Base-by-base conservation (phyloP, 2,797 vertebrate genomes). In the Trachurus trachurus region DNA sequence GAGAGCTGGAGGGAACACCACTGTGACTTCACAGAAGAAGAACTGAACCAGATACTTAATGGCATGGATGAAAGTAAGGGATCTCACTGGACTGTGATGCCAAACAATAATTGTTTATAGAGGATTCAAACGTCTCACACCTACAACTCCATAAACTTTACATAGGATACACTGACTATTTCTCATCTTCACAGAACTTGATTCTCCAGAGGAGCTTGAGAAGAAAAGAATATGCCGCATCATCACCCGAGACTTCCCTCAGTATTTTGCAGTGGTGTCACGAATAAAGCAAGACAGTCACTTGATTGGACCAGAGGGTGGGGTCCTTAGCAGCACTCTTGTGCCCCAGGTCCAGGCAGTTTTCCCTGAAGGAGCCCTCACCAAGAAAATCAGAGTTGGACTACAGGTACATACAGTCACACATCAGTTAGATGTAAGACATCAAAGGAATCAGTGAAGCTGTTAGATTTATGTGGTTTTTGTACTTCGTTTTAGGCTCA, bases 151-250 rank as follows among this genome's bases (percentile, higher is more conserved):
- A 45, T 16, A 62, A 31, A 58, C 22, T 9, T 61, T 6, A 49
- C 29, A 49, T n/a, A 9, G 2, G 2, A 9, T 56, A 50, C 73
- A 22, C 16, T 37, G 12, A 66, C 19, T 57, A 57, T 71, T 22
- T 77, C 19, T 75, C 15, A 26, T 69, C 11, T 66, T 76, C 59
- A 40, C 87, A 99, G 98, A 98, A 59, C 96, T 99, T 9, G 98
- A 99, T 83, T 95, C 97, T 6, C 96, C 97, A 0, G 98, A 99
- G 89, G 97, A 99, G 83, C 96, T 99, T 6, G 98, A 98, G 90
- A 98, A 96, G 93, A 99, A 98, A 84, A 95, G 98, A n/a, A 98
- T 99, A 87, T 99, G 98, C 78, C 97, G 98, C 71, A 98, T 99
- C 92, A 97, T 99, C 91, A 99, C 98, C 0, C 94, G 98, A 16